Conservation (phyloP, 23 tunicate genomes). For the Halocynthia aurantium region DNA sequence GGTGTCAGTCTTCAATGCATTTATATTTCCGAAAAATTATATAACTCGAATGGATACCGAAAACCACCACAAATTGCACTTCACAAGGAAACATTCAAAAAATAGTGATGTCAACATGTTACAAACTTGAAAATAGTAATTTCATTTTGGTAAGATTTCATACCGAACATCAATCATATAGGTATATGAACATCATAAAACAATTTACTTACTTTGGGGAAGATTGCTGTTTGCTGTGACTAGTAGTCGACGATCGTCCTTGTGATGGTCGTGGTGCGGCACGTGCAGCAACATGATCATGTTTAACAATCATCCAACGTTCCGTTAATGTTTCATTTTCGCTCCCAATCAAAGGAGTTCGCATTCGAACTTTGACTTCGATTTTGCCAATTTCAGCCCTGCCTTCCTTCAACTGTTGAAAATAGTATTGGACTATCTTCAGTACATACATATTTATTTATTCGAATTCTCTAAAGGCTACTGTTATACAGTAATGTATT, state of each 20-base stretch:
- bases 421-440: not conserved
- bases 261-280: constrained; percentile 3
- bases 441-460: too few relatives aligned
- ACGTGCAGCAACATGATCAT: constrained; percentile 36
- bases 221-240: not conserved
- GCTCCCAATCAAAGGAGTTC: constrained; percentile 63
- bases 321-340: constrained; percentile 53
- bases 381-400: constrained; percentile 56
- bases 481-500: too few relatives aligned
- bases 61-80: too few relatives aligned
- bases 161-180: too few relatives aligned
- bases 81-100: too few relatives aligned
- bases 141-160: too few relatives aligned
- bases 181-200: not conserved
- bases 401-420: constrained; percentile 59
- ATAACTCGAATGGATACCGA: too few relatives aligned
- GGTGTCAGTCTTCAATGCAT: too few relatives aligned
- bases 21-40: too few relatives aligned
- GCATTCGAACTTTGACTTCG: constrained; percentile 61
- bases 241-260: not conserved
- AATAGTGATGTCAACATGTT: too few relatives aligned
- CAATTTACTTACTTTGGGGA: constrained; percentile 8
- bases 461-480: too few relatives aligned
- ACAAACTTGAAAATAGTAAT: too few relatives aligned
- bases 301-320: constrained; percentile 63